Conservation (phyloP, 2,113 vertebrate genomes). For the Platanista minor region DNA sequence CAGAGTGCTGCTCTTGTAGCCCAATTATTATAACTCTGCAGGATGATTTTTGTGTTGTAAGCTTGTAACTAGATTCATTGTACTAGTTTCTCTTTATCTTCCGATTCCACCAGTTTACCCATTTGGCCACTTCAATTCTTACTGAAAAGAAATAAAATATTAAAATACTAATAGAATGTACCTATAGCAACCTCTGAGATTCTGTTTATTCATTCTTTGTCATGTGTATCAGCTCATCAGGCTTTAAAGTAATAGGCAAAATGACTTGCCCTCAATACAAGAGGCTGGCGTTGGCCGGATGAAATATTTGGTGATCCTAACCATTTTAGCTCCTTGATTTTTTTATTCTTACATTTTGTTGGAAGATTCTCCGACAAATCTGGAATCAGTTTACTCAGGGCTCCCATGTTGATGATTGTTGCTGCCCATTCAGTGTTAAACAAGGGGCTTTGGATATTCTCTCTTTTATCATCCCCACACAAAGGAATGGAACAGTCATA, state of each 20-base stretch:
- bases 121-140: neutral
- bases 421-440: neutral
- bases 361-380: neutral
- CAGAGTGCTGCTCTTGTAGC: neutral
- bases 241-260: neutral
- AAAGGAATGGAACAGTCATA: neutral
- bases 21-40: neutral
- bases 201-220: neutral
- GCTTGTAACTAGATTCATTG: neutral
- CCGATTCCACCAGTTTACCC: neutral
- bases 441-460: neutral
- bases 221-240: neutral
- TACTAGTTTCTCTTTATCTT: neutral
- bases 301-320: neutral
- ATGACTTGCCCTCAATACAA: neutral
- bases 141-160: neutral
- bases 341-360: neutral
- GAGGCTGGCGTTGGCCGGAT: neutral
- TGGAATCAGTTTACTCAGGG: accelerated
- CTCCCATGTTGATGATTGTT: too few species aligned
- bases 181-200: neutral
- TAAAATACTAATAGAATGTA: neutral
- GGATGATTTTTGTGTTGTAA: neutral
- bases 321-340: too few species aligned
- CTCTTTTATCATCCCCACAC: neutral